Conservation (phyloP, 2,888 invertebrate genomes). For the Portevinia maculata region DNA sequence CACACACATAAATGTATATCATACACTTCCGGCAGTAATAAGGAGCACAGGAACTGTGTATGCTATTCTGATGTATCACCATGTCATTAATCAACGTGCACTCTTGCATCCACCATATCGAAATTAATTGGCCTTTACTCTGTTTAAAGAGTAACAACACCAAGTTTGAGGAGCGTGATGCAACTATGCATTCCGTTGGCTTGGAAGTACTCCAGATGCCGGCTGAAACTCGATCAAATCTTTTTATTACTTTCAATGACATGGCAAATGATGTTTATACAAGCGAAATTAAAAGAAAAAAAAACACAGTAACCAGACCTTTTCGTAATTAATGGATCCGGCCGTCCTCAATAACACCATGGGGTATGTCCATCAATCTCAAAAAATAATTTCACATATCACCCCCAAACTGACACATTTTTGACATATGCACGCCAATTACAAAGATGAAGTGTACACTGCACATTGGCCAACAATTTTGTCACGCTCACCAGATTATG, state of each 20-base stretch:
- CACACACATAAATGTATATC: too few species aligned
- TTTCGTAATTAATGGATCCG: slow-evolving; percentile 55
- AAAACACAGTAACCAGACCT: neutral
- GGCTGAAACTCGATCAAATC: neutral
- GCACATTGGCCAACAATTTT: slow-evolving; percentile 66
- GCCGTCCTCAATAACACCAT: slow-evolving; percentile 10
- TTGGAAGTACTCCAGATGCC: neutral
- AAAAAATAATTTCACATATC: slow-evolving; percentile 39
- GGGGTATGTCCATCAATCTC: slow-evolving; percentile 57
- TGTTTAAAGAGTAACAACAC: too few species aligned
- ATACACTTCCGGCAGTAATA: too few species aligned
- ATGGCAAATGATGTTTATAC: slow-evolving; percentile 37
- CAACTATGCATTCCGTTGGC: too few species aligned
- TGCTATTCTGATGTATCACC: slow-evolving; percentile 43
- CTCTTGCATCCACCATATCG: slow-evolving; percentile 43
- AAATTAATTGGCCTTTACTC: slow-evolving; percentile 48
- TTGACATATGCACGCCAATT: slow-evolving; percentile 68
- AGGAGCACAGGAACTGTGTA: neutral
- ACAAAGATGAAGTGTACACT: slow-evolving; percentile 64
- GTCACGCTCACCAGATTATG: slow-evolving; percentile 62
- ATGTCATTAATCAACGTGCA: slow-evolving; percentile 50
- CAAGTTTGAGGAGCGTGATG: too few species aligned
- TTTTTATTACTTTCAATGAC: slow-evolving; percentile 46
- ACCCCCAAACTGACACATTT: slow-evolving; percentile 41
- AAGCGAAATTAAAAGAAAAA: slow-evolving; percentile 11